Conservation (phyloP, 35 echinoderm and acorn worm species). For the Chiridota heheva region DNA sequence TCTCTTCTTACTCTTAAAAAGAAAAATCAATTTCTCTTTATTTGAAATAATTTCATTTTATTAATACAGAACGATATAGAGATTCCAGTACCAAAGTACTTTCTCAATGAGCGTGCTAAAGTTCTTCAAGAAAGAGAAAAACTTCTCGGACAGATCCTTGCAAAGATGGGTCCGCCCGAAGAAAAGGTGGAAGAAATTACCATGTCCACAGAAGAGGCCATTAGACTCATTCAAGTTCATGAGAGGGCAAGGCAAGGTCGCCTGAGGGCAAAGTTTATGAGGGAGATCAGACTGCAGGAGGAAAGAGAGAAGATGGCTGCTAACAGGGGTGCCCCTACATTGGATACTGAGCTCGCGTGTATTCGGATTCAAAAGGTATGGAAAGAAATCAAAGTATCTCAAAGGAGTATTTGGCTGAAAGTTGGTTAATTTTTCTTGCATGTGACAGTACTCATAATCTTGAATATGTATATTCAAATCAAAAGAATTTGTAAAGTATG, state of each 20-base stretch:
- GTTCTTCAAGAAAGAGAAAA: conserved; percentile 94
- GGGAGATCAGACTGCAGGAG: conserved; percentile 96
- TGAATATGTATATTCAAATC: background rate
- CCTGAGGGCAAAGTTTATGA: conserved; percentile 96
- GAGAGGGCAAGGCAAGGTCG: conserved; percentile 95
- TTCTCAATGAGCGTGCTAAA: conserved; percentile 90
- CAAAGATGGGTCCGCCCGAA: conserved; percentile 98
- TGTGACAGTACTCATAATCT: too few relatives aligned
- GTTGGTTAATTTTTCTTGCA: background rate
- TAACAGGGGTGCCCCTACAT: conserved; percentile 88
- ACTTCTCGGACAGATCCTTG: conserved; percentile 95
- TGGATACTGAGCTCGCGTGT: conserved; percentile 88
- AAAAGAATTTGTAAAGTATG: too few relatives aligned
- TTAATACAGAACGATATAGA: conserved; percentile 86
- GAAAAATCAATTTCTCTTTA: too few relatives aligned
- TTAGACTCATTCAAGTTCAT: conserved; percentile 88
- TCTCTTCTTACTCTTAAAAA: background rate
- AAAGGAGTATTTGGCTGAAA: background rate
- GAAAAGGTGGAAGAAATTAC: conserved; percentile 82
- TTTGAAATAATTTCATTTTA: too few relatives aligned
- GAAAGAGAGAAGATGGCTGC: conserved; percentile 91
- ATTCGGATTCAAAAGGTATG: conserved; percentile 91
- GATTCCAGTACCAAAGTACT: conserved; percentile 89
- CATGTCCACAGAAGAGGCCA: conserved; percentile 90
- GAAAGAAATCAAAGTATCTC: background rate